Base-by-base conservation (phyloP, 2,113 vertebrate genomes). In the Verasper variegatus region DNA sequence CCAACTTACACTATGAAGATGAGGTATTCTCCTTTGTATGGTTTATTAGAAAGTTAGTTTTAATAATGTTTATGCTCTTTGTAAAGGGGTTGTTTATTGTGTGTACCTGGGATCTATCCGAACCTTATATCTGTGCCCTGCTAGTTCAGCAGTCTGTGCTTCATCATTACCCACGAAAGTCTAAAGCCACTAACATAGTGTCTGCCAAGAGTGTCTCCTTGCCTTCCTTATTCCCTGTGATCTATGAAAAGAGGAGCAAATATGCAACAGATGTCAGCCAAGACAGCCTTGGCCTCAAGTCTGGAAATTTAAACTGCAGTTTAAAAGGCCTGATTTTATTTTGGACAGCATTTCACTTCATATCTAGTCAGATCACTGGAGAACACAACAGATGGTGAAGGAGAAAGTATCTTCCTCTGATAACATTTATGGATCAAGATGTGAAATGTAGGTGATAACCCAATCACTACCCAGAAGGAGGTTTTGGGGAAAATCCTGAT, bases 151-250 rank as follows among this genome's bases (percentile, higher is more conserved):
- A 18, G 23, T 47, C 21, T 42, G 60, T 21, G 65, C 17, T 62
- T 80, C 72, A 59, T 80, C 9, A 3, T 68, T 82, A 24, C 23
- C 23, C 12, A 65, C 40, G 68, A 68, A 81, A 83, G 73, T 75
- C 80, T 78, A 60, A 56, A 80, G 83, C 57, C 72, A 66, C 68
- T 73, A 82, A 84, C 79, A 76, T 78, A 74, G 70, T 76, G 26
- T 37, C 55, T 45, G 20, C 71, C 60, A 42, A 7, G 58, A 77
- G 66, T 42, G 76, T 80, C 52, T 68, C 65, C 56, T 79, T 55
- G 73, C 56, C 42, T 61, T 58, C 58, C 45, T 63, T 57, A 59
- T 60, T 61, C 79, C 74, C 9, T 7, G 21, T 55, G 64, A 21
- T 23, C 12, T 21, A 35, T 35, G 37, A 70, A 69, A 70, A 56